Evolutionary conservation across 2,797 vertebrate genomes (phyloP), one percentile per base, ranked within the genome.

Genomic region (Podargus strigoides): DNA sequence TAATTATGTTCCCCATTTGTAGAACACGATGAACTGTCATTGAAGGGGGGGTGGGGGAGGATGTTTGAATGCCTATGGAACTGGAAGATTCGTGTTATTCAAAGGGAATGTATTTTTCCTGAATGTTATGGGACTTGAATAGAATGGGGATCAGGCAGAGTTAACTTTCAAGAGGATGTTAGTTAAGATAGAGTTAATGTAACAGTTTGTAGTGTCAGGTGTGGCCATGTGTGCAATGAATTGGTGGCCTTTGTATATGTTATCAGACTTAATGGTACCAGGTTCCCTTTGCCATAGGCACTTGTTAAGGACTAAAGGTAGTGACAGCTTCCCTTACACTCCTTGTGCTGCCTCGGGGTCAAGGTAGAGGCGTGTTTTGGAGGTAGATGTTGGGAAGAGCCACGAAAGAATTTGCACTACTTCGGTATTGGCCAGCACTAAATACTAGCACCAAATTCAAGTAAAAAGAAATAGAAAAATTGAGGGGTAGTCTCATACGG

Each of bases 391-490:
- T 82, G 82, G 82, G 87, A 94, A 87, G 50, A 94, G 42, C 76
- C 2, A 17, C 87, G 82, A 84, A 66, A 83, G 58, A 80, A 83
- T 47, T n/a, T n/a, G 76, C 22, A 26, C 49, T 91, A n/a, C 30
- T 49, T 88, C 9, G 10, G n/a, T 56, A 37, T 85, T 92, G 82
- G 39, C 78, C 90, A 85, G 81, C 78, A 47, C 42, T 76, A 36
- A 53, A 74, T 50, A 46, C 37, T 94, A 92, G 92, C 92, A 94
- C 92, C 85, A 67, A 79, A 79, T 94, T 95, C 91, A 89, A 84
- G 79, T 93, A 67, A 68, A 42, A 79, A 86, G 23, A 89, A 89
- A 56, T 36, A n/a, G n/a, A n/a, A n/a, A 50, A 16, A 42, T 47
- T 26, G 20, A 53, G 28, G 23, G 23, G 22, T 32, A 69, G 59